Conservation (phyloP, 2,888 invertebrate genomes). For the Orchestes rusci region DNA sequence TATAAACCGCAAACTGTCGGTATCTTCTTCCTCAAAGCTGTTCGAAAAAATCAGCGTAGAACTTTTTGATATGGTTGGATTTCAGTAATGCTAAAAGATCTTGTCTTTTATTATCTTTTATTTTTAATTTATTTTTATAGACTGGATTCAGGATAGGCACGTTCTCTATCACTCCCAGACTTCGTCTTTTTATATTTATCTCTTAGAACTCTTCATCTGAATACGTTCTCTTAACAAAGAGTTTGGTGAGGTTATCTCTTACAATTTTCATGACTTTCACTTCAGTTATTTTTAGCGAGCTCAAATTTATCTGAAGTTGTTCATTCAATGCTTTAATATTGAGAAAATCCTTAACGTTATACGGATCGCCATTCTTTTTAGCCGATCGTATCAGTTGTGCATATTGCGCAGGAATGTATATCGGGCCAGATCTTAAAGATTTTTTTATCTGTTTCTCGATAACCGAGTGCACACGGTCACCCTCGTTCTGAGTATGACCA, state of each 20-base stretch:
- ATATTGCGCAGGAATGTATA: slow-evolving; percentile 21
- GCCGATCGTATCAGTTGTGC: slow-evolving; percentile 18
- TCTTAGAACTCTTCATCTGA: slow-evolving; percentile 1
- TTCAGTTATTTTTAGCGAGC: slow-evolving; percentile 7
- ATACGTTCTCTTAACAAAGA: slow-evolving; percentile 8
- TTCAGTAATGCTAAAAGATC: slow-evolving; percentile 2
- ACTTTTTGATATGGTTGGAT: slow-evolving; percentile 7
- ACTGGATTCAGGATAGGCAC: slow-evolving; percentile 4
- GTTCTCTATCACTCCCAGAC: slow-evolving; percentile 1
- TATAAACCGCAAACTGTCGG: too few species aligned
- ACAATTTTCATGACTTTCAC: slow-evolving; percentile 4
- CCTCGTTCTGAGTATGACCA: slow-evolving; percentile 9
- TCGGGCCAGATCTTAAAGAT: slow-evolving; percentile 20
- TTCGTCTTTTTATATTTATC: slow-evolving; percentile 7
- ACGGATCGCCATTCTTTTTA: slow-evolving; percentile 19
- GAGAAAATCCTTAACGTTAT: slow-evolving; percentile 1
- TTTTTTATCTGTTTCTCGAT: slow-evolving; percentile 24
- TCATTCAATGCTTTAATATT: slow-evolving; percentile 4
- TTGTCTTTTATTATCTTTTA: slow-evolving; percentile 7
- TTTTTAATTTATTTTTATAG: slow-evolving; percentile 6
- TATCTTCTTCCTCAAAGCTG: too few species aligned
- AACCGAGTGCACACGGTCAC: slow-evolving; percentile 17
- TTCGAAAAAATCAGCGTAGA: slow-evolving; percentile 7
- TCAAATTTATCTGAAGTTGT: slow-evolving; percentile 5
- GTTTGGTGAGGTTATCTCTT: background rate